A percentile compares a stretch with the other conserved stretches of the same genome.
Conservation (phyloP, 2,797 vertebrate genomes). For the Megaceryle alcyon region DNA sequence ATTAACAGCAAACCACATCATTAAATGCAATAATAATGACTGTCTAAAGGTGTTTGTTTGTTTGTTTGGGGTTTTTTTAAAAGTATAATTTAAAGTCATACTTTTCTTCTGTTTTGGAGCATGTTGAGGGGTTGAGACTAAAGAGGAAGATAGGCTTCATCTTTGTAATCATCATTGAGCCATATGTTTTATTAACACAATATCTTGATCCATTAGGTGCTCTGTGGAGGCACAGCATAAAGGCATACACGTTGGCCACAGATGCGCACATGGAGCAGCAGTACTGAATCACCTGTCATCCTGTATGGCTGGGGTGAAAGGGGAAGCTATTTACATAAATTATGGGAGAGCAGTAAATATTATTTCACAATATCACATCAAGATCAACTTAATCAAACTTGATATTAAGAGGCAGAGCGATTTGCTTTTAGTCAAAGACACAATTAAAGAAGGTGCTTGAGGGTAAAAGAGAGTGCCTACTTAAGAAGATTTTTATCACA, state of each 20-base stretch:
- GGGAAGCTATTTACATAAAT: conserved; percentile 74
- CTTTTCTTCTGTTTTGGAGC: neutral
- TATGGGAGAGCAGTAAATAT: conserved; percentile 76
- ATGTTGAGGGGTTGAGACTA: neutral
- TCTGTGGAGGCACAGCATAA: neutral
- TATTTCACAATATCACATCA: conserved; percentile 67
- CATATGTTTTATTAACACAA: neutral
- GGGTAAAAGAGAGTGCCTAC: conserved; percentile 59
- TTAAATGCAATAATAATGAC: neutral
- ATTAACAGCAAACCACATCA: neutral
- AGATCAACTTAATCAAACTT: conserved; percentile 74
- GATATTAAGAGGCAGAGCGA: conserved; percentile 66
- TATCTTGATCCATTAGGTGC: neutral
- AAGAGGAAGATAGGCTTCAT: neutral
- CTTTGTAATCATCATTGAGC: neutral
- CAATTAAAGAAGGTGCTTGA: conserved; percentile 74
- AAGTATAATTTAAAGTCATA: neutral
- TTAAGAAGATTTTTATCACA: conserved; percentile 55
- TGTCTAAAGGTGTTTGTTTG: neutral
- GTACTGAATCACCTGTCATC: conserved; percentile 61
- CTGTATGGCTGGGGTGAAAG: conserved; percentile 27
- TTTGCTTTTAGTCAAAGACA: conserved; percentile 70
- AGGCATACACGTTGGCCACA: neutral
- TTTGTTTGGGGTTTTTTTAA: neutral
- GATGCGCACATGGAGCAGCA: neutral